These are phyloP conservation scores for Actinernus sp. DNA, from an alignment of 92 coral and sea anemone species.

Conservation along the genomic window DNA sequence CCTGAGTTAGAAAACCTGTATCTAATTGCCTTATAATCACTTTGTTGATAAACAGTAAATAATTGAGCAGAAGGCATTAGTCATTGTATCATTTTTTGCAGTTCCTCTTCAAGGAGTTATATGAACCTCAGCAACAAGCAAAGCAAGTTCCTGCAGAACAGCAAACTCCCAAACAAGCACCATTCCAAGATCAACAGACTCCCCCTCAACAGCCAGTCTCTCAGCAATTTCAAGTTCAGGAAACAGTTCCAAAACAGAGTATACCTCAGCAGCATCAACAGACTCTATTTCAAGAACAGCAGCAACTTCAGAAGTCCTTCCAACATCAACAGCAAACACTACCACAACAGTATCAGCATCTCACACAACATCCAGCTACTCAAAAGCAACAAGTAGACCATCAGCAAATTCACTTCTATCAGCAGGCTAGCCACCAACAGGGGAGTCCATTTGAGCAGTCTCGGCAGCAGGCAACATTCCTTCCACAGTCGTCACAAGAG, in stretches of 20 bases:
- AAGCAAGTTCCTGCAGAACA: background rate
- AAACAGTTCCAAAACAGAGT: slow-evolving; percentile 10
- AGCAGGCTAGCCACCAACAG: too few relatives aligned
- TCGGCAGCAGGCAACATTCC: too few relatives aligned
- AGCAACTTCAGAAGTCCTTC: background rate
- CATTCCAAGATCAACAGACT: slow-evolving; percentile 3
- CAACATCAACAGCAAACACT: slow-evolving; percentile 3
- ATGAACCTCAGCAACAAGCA: slow-evolving; percentile 2
- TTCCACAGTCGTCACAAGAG: too few relatives aligned
- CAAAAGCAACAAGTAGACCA: slow-evolving; percentile 12
- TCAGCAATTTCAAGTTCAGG: background rate
- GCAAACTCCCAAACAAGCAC: slow-evolving; percentile 3
- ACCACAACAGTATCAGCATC: slow-evolving; percentile 13
- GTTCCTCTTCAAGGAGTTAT: slow-evolving; percentile 41
- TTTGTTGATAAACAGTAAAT: too few relatives aligned
- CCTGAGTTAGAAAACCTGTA: too few relatives aligned
- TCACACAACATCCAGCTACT: slow-evolving; percentile 9
- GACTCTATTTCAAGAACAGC: slow-evolving; percentile 10
- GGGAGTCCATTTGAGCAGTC: too few relatives aligned
- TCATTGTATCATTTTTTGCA: too few relatives aligned
- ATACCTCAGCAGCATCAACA: background rate
- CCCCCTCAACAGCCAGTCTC: slow-evolving; percentile 14
- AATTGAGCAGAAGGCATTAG: too few relatives aligned
- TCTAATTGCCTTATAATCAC: too few relatives aligned
- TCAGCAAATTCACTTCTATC: background rate